These are phyloP conservation scores for Dolichoris vasculosae DNA, from an alignment of 1,140 invertebrate genomes.

Conservation along the genomic window DNA sequence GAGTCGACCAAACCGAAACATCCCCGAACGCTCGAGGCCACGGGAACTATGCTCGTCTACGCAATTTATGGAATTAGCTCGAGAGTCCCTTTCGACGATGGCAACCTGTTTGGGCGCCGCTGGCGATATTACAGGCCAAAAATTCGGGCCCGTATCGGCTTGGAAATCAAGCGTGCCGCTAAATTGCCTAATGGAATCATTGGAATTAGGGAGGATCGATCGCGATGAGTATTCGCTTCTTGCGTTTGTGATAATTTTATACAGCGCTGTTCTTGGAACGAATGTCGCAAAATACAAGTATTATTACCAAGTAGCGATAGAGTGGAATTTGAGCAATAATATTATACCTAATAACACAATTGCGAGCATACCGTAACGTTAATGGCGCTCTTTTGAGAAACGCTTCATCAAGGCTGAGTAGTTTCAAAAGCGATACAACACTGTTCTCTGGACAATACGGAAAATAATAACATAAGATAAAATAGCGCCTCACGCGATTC, in stretches of 20 bases:
- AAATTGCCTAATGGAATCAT: neutral
- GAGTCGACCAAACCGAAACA: neutral
- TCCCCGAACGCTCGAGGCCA: neutral
- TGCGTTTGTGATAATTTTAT: neutral
- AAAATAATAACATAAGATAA: neutral
- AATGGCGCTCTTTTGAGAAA: too few relatives aligned
- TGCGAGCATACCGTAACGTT: too few relatives aligned
- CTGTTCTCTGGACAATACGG: too few relatives aligned
- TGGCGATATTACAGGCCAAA: too few relatives aligned
- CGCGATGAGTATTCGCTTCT: too few relatives aligned
- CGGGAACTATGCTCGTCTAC: neutral
- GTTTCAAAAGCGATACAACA: too few relatives aligned
- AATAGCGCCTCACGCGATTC: neutral
- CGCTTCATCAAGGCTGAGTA: too few relatives aligned
- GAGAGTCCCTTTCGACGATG: neutral
- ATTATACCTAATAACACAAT: too few relatives aligned
- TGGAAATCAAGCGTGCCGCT: neutral
- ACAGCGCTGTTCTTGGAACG: neutral
- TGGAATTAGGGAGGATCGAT: neutral
- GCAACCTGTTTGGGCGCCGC: neutral
- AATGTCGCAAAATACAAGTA: neutral
- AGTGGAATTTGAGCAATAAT: too few relatives aligned
- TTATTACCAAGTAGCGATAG: too few relatives aligned
- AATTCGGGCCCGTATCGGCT: neutral
- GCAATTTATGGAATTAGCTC: neutral